phyloP scores from a whole-genome alignment of 2,797 vertebrate species.

The Caiman crocodilus region DNA sequence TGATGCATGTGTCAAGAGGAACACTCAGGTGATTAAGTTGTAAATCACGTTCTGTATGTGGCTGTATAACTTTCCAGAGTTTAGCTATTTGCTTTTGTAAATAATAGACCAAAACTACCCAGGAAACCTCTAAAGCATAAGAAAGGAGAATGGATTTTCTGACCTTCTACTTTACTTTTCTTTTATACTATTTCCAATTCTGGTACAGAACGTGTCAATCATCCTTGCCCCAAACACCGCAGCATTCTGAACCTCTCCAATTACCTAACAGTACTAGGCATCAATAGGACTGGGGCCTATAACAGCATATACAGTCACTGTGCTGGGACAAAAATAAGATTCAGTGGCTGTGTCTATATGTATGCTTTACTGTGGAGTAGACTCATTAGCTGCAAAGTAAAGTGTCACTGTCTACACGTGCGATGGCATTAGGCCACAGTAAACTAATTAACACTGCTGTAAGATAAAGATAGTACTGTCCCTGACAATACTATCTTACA shows the following conservation, averaged over 20 bases:
- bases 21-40: neutral
- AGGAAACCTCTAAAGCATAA: neutral
- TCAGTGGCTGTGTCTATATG: no score
- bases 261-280: neutral
- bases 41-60: neutral
- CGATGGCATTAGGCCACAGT: no score
- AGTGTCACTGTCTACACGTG: no score
- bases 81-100: neutral
- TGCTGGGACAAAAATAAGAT: neutral
- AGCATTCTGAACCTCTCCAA: neutral
- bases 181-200: accelerated
- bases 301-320: neutral
- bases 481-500: no score
- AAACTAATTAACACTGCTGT: no score
- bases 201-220: neutral
- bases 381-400: no score
- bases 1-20: neutral
- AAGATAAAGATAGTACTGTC: no score
- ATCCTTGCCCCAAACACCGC: neutral
- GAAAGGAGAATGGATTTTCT: neutral
- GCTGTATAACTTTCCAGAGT: neutral
- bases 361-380: no score
- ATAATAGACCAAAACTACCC: neutral
- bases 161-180: neutral
- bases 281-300: neutral